Base-by-base conservation (phyloP, 1,140 invertebrate genomes). In the Sycophaga agraensis region DNA sequence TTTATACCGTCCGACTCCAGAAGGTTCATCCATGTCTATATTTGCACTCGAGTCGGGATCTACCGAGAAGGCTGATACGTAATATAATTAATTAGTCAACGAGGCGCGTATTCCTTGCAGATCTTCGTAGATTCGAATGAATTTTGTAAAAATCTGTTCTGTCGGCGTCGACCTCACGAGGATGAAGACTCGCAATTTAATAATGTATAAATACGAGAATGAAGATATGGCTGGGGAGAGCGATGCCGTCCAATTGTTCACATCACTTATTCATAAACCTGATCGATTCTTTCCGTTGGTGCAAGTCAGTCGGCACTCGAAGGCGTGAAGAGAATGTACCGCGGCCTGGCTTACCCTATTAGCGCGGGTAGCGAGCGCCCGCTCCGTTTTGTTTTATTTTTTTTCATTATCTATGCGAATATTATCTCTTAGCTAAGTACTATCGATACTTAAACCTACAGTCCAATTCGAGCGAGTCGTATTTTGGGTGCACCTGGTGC, bases 191-290 rank as follows among this genome's bases (percentile, higher is more conserved):
- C n/a, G n/a, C n/a, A 49, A 55, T 49, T 42, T 35, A 40, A 11
- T 50, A 60, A 60, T 34, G 34, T 31, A 34, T 48, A 63, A 28
- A 48, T 8, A 31, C 21, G n/a, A 16, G 34, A n/a, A n/a, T n/a
- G n/a, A n/a, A n/a, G n/a, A n/a, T n/a, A n/a, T n/a, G n/a, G n/a
- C n/a, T n/a, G n/a, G 45, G 40, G 57, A 59, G 24, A 40, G 34
- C 45, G 21, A 62, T 40, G 51, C 42, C 54, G 43, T 56, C 42
- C 28, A 46, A 42, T 55, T 42, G 43, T 55, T 43, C 21, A 55
- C 40, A 56, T 45, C 54, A 56, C 40, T 35, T 35, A n/a, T 39
- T 9, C n/a, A 14, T 34, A 35, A 0, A 14, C 17, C 1, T 50
- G 11, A 19, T 50, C 11, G 5, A 3, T 8, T 37, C 24, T 39